These are phyloP conservation scores for Chitala chitala DNA, from an alignment of 2,113 vertebrate genomes.

Conservation along the genomic window DNA sequence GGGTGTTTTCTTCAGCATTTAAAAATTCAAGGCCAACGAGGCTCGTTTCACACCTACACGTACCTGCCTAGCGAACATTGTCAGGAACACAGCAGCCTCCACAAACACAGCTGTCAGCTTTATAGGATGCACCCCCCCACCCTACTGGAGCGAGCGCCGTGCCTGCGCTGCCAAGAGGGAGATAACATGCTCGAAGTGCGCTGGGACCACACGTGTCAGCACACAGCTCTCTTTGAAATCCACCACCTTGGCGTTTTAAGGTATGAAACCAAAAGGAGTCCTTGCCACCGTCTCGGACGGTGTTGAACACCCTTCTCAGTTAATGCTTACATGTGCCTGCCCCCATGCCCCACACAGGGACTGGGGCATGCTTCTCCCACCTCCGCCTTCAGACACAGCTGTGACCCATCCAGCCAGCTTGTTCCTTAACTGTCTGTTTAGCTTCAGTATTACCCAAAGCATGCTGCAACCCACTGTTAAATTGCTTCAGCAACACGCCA, in stretches of 20 bases:
- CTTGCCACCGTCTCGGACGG: conserved; percentile 47
- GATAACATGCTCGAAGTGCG: conserved; percentile 43
- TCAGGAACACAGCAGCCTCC: not conserved
- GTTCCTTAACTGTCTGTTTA: not conserved
- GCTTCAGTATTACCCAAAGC: not conserved
- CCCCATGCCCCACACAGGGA: no score
- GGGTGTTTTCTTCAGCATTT: not conserved
- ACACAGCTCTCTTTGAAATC: conserved; percentile 65
- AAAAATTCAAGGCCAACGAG: not conserved
- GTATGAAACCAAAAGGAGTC: conserved; percentile 52
- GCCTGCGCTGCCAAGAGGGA: conserved; percentile 30
- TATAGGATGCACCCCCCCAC: not conserved
- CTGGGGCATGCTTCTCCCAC: no score
- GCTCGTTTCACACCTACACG: conserved; percentile 3
- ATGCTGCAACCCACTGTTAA: not conserved
- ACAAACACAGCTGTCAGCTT: not conserved
- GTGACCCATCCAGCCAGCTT: not conserved
- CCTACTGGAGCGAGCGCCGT: conserved; percentile 22
- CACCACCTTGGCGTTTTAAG: conserved; percentile 57
- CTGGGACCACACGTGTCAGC: conserved; percentile 56
- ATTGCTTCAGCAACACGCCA: not conserved
- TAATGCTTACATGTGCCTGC: no score
- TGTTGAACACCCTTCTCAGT: conserved; percentile 27
- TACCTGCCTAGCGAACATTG: not conserved
- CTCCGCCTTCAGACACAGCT: not conserved